These are phyloP conservation scores for Muscidifurax raptorellus DNA, from an alignment of 1,140 invertebrate genomes.

Conservation along the genomic window DNA sequence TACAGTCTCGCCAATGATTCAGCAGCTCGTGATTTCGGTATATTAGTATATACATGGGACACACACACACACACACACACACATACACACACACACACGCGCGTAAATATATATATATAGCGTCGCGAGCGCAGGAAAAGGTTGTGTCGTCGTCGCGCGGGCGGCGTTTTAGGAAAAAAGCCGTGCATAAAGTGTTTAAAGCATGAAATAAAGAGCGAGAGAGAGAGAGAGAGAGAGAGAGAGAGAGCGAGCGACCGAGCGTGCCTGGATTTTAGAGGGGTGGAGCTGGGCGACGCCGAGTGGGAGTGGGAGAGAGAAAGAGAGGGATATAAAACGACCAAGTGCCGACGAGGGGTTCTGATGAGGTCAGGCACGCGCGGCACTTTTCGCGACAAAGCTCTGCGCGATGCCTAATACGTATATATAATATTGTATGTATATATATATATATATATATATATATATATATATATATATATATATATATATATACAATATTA, in stretches of 20 bases:
- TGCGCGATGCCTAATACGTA: too few relatives aligned
- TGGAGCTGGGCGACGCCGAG: conserved; percentile 10
- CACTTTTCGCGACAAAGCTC: background rate
- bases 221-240: background rate
- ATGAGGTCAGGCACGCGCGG: conserved; percentile 34
- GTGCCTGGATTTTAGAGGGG: conserved; percentile 53
- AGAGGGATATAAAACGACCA: background rate
- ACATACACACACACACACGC: too few relatives aligned
- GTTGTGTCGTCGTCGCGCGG: background rate
- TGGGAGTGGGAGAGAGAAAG: conserved; percentile 16
- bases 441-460: too few relatives aligned
- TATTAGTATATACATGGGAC: background rate
- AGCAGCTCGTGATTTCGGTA: background rate
- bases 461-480: too few relatives aligned
- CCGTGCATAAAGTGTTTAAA: conserved; percentile 46
- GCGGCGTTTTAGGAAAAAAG: conserved; percentile 1
- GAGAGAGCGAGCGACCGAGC: too few relatives aligned
- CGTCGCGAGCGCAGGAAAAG: background rate
- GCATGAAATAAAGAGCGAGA: conserved; percentile 58
- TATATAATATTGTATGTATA: too few relatives aligned
- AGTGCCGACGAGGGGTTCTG: background rate
- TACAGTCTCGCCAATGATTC: background rate
- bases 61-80: too few relatives aligned
- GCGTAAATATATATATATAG: too few relatives aligned
- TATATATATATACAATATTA: too few relatives aligned